Conservation (phyloP, 2,113 vertebrate species). For the Caranx melampygus region DNA sequence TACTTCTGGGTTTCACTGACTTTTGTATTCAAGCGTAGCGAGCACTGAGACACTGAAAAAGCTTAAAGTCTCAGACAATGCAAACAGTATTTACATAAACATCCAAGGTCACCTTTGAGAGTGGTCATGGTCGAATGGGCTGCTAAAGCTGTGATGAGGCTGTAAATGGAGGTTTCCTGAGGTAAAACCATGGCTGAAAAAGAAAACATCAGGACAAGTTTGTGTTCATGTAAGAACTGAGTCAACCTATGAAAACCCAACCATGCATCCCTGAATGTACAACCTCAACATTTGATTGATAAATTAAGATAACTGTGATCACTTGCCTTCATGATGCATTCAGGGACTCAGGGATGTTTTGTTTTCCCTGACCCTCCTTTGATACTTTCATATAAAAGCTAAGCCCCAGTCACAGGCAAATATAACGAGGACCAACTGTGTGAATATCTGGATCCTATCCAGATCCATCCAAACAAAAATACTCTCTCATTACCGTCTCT, state of each 20-base stretch:
- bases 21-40: constrained; percentile 36
- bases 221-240: neutral
- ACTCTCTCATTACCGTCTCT: constrained; percentile 71
- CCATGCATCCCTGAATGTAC: neutral
- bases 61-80: constrained; percentile 53
- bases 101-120: constrained; percentile 41
- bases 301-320: neutral
- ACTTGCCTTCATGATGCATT: constrained; percentile 16
- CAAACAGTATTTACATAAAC: constrained; percentile 35
- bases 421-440: constrained; percentile 41
- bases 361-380: constrained; percentile 32
- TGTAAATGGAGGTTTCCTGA: constrained; percentile 8
- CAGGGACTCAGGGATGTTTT: constrained; percentile 16
- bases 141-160: constrained; percentile 26
- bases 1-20: constrained; percentile 53
- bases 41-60: constrained; percentile 23
- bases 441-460: constrained; percentile 65
- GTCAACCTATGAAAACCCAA: neutral
- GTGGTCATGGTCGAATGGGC: constrained; percentile 23
- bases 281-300: constrained; percentile 13
- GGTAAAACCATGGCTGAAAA: neutral
- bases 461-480: constrained; percentile 70
- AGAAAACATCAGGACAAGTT: neutral
- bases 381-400: constrained; percentile 28
- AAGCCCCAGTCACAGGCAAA: constrained; percentile 38